Evolutionary conservation across 2,888 invertebrate genomes (phyloP).

Genomic region (Pachliopta kotzebuea): DNA sequence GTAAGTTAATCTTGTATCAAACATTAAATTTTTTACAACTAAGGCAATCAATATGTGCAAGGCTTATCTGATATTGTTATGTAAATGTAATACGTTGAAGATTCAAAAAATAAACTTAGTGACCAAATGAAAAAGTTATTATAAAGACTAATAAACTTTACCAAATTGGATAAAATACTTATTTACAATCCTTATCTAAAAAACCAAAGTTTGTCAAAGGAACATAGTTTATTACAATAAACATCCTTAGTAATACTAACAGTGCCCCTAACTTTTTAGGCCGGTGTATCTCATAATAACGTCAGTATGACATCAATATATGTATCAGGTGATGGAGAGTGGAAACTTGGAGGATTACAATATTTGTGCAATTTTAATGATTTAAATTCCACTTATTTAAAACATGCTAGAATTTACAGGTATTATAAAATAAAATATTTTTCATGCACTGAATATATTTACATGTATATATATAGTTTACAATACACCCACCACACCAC

Average conservation of each 20-base stretch:
- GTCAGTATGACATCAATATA: conserved; percentile 89
- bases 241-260: neutral
- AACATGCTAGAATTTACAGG: conserved; percentile 83
- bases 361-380: conserved; percentile 86
- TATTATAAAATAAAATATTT: conserved; percentile 35
- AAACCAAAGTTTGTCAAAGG: no score
- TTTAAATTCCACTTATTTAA: conserved; percentile 83
- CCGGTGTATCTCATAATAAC: conserved; percentile 90
- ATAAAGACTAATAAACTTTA: neutral
- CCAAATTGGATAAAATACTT: neutral
- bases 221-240: neutral
- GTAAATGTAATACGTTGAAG: no score
- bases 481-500: no score
- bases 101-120: neutral
- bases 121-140: neutral
- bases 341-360: conserved; percentile 94
- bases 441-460: neutral
- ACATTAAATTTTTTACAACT: no score
- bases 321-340: conserved; percentile 90
- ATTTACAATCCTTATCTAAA: neutral
- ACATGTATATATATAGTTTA: no score
- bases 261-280: conserved; percentile 61
- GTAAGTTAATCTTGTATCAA: conserved; percentile 49
- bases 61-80: no score
- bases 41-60: no score